Evolutionary conservation across 2,113 vertebrate species (phyloP).

Genomic region (Nibea coibor): DNA sequence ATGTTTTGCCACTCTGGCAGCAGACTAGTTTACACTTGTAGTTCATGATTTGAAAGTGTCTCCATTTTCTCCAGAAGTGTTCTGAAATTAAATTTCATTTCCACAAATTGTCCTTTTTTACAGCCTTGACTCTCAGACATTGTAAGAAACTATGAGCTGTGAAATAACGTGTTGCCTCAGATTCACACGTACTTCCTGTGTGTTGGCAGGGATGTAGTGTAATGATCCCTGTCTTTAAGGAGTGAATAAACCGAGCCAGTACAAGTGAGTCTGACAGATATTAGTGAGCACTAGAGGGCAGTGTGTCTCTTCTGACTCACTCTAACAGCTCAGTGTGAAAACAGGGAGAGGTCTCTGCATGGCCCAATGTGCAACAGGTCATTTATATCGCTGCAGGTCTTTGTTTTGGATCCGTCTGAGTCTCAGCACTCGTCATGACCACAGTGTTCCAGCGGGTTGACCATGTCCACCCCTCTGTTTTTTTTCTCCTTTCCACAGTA

Average conservation of each 20-base stretch:
- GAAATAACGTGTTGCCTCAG: background rate
- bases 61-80: background rate
- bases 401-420: background rate
- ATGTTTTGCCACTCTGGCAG: no score
- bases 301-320: slow-evolving; percentile 49
- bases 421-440: slow-evolving; percentile 6
- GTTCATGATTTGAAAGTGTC: background rate
- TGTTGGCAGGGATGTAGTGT: background rate
- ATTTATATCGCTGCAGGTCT: slow-evolving; percentile 5
- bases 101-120: background rate
- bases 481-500: slow-evolving; percentile 80
- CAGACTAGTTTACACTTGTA: no score
- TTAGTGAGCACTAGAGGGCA: slow-evolving; percentile 73
- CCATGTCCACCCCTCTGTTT: background rate
- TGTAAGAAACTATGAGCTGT: background rate
- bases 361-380: slow-evolving; percentile 29
- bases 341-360: slow-evolving; percentile 18
- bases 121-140: background rate
- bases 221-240: background rate
- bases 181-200: background rate
- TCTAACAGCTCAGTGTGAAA: slow-evolving; percentile 9
- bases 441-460: background rate
- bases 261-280: background rate
- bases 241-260: background rate
- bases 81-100: background rate